Evolutionary conservation across 92 coral and sea anemone species (phyloP).

Genomic region (Porites cylindrica): DNA sequence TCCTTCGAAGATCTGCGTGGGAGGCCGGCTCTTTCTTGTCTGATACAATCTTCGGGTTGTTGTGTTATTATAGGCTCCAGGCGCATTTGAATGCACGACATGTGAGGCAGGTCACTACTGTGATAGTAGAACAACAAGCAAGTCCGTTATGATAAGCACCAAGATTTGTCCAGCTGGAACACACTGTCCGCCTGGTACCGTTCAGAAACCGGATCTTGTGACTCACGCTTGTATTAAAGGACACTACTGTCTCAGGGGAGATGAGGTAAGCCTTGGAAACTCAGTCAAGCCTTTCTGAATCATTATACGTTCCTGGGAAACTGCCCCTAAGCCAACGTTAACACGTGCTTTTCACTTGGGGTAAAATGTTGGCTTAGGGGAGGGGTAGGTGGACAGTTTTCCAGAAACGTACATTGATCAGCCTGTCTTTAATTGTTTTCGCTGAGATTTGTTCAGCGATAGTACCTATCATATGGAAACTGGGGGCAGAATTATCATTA

Average conservation of each 20-base stretch:
- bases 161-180: conserved; percentile 97
- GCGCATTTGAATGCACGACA: conserved; percentile 84
- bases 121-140: conserved; percentile 88
- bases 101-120: conserved; percentile 97
- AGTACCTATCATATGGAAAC: no score
- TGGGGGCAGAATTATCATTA: no score
- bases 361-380: no score
- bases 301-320: no score
- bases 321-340: no score
- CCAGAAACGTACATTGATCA: no score
- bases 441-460: no score
- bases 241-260: conserved; percentile 94
- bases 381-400: no score
- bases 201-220: conserved; percentile 88
- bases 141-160: conserved; percentile 72
- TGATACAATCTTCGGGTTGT: background rate
- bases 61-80: conserved; percentile 74
- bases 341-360: no score
- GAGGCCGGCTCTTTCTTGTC: background rate
- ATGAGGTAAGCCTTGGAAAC: conserved; percentile 72
- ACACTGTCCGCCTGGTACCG: conserved; percentile 90
- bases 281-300: no score
- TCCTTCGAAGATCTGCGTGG: no score
- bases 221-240: conserved; percentile 88
- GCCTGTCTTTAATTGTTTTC: no score